A percentile compares a stretch with the other conserved stretches of the same genome.
Evolutionary conservation across 2,888 invertebrate species (phyloP).

Genomic region (Pycnomerus fuliginosus): DNA sequence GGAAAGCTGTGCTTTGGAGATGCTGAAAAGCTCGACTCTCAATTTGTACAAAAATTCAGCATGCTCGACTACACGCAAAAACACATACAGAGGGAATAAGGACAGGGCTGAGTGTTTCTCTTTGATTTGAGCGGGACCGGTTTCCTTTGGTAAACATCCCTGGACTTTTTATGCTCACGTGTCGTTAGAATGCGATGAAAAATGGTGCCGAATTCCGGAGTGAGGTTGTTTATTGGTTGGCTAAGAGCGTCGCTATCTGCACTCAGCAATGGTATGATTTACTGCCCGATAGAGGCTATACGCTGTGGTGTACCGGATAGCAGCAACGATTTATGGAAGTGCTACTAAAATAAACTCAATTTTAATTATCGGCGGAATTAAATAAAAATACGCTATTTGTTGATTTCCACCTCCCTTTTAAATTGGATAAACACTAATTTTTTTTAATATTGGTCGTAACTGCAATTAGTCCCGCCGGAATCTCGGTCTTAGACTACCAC

Average conservation of each 20-base stretch:
- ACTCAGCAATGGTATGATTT: constrained; percentile 50
- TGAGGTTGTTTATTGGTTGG: constrained; percentile 48
- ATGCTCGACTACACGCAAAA: too few relatives aligned
- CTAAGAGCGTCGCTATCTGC: constrained; percentile 49
- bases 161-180: constrained; percentile 39
- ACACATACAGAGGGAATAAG: too few relatives aligned
- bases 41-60: too few relatives aligned
- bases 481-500: too few relatives aligned
- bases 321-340: constrained; percentile 41
- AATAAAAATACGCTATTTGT: constrained; percentile 41
- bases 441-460: too few relatives aligned
- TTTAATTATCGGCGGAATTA: constrained; percentile 47
- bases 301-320: constrained; percentile 37
- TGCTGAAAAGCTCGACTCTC: too few relatives aligned
- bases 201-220: constrained; percentile 48
- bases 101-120: too few relatives aligned
- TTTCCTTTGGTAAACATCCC: constrained; percentile 39
- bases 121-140: constrained; percentile 28
- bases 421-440: too few relatives aligned
- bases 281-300: constrained; percentile 45
- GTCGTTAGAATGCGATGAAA: constrained; percentile 46
- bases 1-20: too few relatives aligned
- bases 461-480: constrained; percentile 3
- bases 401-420: too few relatives aligned
- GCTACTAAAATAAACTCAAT: constrained; percentile 43